Percentiles rank a stretch among this genome's conserved stretches.
These are phyloP conservation scores for Theristicus caerulescens DNA, from an alignment of 2,113 vertebrate species.

Conservation along the genomic window DNA sequence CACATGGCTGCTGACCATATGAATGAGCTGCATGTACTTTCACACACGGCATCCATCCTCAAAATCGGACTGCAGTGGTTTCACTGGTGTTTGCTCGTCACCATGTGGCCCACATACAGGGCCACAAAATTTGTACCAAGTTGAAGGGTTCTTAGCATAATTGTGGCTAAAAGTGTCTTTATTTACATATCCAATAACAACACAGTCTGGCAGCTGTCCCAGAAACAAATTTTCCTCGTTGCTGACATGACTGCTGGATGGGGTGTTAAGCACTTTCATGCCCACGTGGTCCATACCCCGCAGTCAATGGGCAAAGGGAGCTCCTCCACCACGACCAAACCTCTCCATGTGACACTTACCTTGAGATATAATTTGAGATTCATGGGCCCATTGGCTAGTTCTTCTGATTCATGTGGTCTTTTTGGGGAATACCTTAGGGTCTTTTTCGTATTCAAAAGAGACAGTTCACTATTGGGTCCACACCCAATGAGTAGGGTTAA, in stretches of 20 bases:
- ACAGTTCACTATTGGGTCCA: not conserved
- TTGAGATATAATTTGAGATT: not conserved
- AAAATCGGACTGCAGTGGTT: not conserved
- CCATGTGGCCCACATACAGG: not conserved
- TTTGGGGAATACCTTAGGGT: not conserved
- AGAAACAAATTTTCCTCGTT: not conserved
- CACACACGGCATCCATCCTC: not conserved
- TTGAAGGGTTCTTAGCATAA: not conserved
- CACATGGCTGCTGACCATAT: not conserved
- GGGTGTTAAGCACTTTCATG: not conserved
- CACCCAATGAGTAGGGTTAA: not conserved
- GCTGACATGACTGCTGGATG: not conserved
- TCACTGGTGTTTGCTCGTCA: not conserved
- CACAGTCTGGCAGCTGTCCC: not conserved
- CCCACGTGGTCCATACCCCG: fast-evolving
- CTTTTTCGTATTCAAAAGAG: not conserved
- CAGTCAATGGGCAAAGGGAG: not conserved
- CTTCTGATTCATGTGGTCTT: not conserved
- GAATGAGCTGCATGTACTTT: not conserved
- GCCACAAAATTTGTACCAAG: not conserved
- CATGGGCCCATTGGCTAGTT: not conserved
- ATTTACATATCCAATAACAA: not conserved
- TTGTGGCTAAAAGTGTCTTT: not conserved
- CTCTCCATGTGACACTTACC: not conserved
- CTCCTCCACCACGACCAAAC: not conserved